Base-by-base conservation (phyloP, 2,888 invertebrate species). In the Lochmaea crataegi region DNA sequence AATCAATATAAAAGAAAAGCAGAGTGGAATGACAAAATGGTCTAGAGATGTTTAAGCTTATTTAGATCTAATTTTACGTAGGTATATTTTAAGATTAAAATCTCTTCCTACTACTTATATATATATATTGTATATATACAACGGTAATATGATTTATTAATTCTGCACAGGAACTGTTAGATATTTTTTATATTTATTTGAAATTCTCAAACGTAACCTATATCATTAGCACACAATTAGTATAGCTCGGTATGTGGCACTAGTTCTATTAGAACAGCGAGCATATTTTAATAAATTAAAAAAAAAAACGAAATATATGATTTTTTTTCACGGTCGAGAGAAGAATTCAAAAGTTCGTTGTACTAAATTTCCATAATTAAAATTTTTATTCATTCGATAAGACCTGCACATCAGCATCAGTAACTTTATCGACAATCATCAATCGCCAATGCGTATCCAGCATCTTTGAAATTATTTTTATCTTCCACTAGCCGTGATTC, bases 381-480 rank as follows among this genome's bases (percentile, higher is more conserved):
- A 53, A 9, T 53, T 53, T 16, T 16, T 10, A 18, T 53, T 53
- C 9, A 1, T n/a, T 53, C 42, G 42, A 32, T 32, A 32, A 45
- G 42, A 12, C 14, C 42, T 12, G 42, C 42, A n/a, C n/a, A n/a
- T 42, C 16, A 41, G 42, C 61, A 42, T 63, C 42, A 42, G 61
- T 22, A 38, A 42, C n/a, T 41, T 63, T 63, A 63, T 63, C 61
- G 42, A 63, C 16, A 18, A 22, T 38, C 14, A 41, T 41, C 61
- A 42, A 63, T 42, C 61, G 18, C 16, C 16, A 9, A 61, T 61
- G 18, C 41, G 26, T 61, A 61, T 61, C 61, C 61, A 61, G 41
- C 61, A 42, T 63, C 42, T 63, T 10, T 42, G 38, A 60, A 38
- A 12, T 11, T 45, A 45, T 45, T 14, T 45, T 11, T 45, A 45